Evolutionary conservation across 2,797 vertebrate species (phyloP).

Genomic region (Crenichthys baileyi): DNA sequence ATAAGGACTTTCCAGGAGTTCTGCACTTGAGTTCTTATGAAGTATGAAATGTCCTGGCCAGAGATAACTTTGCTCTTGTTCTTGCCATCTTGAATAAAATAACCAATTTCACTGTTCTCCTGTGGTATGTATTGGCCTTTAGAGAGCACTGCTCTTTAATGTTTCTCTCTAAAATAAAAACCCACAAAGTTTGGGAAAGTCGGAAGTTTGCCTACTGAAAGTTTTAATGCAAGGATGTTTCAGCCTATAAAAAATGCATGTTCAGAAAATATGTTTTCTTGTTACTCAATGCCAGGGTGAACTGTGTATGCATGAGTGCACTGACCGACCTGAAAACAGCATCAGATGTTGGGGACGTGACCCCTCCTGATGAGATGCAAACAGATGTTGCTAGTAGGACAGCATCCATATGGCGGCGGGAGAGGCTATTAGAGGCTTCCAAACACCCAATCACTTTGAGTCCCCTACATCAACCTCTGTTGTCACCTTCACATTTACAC

Average conservation of each 20-base stretch:
- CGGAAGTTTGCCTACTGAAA: not conserved
- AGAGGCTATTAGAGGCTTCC: not conserved
- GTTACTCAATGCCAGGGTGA: conserved; percentile 34
- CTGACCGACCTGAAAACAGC: conserved; percentile 66
- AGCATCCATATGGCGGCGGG: conserved; percentile 42
- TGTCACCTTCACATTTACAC: not conserved
- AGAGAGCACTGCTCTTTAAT: not conserved
- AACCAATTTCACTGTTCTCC: no score
- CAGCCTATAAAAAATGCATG: conserved; percentile 20
- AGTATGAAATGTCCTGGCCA: no score
- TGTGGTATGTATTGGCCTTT: no score
- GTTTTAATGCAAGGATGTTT: conserved; percentile 9
- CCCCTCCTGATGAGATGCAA: conserved; percentile 64
- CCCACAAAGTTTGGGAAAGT: not conserved
- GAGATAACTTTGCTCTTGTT: no score
- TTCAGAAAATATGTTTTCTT: conserved; percentile 28
- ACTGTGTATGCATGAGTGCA: conserved; percentile 47
- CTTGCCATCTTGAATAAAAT: no score
- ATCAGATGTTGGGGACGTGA: conserved; percentile 51
- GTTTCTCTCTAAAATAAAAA: conserved; percentile 5
- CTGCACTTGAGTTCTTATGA: no score
- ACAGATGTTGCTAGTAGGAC: conserved; percentile 66
- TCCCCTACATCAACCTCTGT: not conserved
- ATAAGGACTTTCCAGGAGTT: no score
- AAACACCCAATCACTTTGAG: not conserved